Base-by-base conservation (phyloP, 2,113 vertebrate species). In the Theropithecus gelada region DNA sequence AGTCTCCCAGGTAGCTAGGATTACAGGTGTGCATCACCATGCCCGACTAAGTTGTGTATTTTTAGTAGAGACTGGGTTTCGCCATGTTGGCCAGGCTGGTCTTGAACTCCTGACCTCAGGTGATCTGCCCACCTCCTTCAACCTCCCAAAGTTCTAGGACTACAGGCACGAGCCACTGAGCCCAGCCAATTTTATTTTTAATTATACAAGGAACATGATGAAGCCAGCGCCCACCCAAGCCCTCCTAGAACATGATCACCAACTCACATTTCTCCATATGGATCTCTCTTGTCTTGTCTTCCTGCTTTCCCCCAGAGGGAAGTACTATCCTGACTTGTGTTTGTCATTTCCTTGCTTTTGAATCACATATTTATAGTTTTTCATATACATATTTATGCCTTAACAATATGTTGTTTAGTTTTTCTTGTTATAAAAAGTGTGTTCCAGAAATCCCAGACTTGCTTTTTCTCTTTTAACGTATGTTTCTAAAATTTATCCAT, bases 391-490 rank as follows among this genome's bases (percentile, higher is more conserved):
- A 89, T 52, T 43, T 35, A 89, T 61, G 50, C 18, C 87, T 89
- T 94, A 94, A 96, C 92, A 96, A 88, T 95, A 88, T 88, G 52
- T 88, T 95, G 59, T 95, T 96, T 75, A 85, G 82, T 48, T 95
- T 90, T 96, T 90, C 90, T 95, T 88, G 76, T 95, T 95, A 84
- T 23, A 59, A 87, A 90, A 93, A 55, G 6, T 10, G n/a, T 84
- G 89, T 90, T 84, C 78, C 86, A 81, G 88, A 90, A 88, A 88
- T 88, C 32, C 70, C 68, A 94, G 84, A 66, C 16, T 55, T 88
- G 45, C 61, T 87, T 64, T 92, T 95, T 70, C 40, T 95, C 35
- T 87, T 87, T 52, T 20, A 86, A 45, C 22, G 16, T 93, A 68
- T 70, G 89, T 59, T 87, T 73, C 76, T 61, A 87, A 93, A 79